Conservation (phyloP, 1,140 invertebrate species). For the Bombus huntii region DNA sequence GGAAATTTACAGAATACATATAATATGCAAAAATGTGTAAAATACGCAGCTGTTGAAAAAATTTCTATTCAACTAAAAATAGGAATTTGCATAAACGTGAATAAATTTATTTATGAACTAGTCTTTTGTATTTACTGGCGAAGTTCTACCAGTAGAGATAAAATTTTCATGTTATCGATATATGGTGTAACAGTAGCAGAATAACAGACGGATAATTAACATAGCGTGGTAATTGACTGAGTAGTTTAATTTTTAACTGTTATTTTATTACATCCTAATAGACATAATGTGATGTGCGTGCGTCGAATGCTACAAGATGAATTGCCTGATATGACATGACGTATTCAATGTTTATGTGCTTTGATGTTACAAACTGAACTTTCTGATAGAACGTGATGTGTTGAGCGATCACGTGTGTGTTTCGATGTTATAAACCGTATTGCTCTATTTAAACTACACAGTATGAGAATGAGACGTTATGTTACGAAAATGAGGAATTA, state of each 20-base stretch:
- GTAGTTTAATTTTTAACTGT: background rate
- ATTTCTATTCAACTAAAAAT: background rate
- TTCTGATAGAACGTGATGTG: background rate
- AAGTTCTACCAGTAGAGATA: no score
- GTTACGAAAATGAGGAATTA: no score
- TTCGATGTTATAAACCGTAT: background rate
- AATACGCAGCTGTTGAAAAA: background rate
- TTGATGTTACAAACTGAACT: background rate
- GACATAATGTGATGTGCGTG: background rate
- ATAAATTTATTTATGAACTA: background rate
- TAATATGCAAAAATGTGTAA: conserved; percentile 1
- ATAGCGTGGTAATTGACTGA: background rate
- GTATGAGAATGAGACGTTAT: no score
- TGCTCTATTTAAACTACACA: background rate
- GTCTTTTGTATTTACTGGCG: background rate
- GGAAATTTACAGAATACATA: background rate
- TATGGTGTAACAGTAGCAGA: no score
- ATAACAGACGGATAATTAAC: background rate
- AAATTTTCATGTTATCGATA: no score
- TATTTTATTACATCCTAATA: background rate
- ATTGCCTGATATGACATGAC: background rate
- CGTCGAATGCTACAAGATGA: background rate
- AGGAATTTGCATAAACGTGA: background rate
- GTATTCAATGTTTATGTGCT: background rate
- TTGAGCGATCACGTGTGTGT: background rate